A percentile compares a stretch with the other conserved stretches of the same genome.
phyloP scores from a whole-genome alignment of 2,113 vertebrate genomes.

The Labrus mixtus region DNA sequence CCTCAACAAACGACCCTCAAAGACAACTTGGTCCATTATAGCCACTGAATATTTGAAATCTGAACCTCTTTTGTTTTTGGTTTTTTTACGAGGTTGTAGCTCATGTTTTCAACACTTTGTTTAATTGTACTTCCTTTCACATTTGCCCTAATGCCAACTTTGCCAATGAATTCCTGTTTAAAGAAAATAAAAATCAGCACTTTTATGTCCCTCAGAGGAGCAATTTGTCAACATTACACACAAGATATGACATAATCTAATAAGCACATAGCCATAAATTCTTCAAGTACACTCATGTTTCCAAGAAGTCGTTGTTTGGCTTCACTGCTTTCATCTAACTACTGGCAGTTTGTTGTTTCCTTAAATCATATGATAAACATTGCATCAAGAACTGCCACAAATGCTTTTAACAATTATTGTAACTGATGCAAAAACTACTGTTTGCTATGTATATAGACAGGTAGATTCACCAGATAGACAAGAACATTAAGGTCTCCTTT shows the following conservation, averaged over 20 bases:
- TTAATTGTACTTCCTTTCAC: neutral
- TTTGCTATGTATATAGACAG: conserved; percentile 18
- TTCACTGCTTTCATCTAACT: neutral
- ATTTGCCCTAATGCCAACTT: too few relatives aligned
- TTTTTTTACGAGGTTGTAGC: neutral
- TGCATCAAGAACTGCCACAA: neutral
- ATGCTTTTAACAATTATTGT: neutral
- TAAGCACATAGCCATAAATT: neutral
- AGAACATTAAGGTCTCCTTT: neutral
- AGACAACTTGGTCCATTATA: too few relatives aligned
- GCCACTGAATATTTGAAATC: too few relatives aligned
- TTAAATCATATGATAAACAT: neutral
- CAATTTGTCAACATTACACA: neutral
- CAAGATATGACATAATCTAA: conserved; percentile 10
- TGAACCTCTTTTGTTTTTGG: too few relatives aligned
- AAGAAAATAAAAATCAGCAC: neutral
- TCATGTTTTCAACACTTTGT: neutral
- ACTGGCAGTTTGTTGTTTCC: neutral
- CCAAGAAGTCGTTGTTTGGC: neutral
- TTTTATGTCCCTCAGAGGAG: conserved; percentile 5
- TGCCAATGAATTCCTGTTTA: neutral
- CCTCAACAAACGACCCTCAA: too few relatives aligned
- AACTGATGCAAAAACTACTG: too few relatives aligned
- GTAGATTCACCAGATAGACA: neutral
- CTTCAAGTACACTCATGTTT: neutral